Percentiles rank a stretch among this genome's conserved stretches.
phyloP scores from a whole-genome alignment of 1,140 invertebrate genomes.

The Panonychus citri region DNA sequence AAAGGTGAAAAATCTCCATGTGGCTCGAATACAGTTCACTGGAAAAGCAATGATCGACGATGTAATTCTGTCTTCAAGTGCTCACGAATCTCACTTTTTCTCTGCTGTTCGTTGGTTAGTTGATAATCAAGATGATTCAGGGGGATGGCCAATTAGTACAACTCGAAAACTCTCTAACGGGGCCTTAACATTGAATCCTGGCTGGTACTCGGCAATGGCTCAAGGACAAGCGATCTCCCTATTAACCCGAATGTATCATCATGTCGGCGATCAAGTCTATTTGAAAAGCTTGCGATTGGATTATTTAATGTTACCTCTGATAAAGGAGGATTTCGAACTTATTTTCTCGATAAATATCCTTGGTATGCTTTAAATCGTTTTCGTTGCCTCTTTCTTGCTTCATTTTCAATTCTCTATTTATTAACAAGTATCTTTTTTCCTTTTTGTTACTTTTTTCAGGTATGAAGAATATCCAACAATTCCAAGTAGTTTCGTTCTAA shows the following conservation, averaged over 20 bases:
- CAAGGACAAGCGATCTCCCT: slow-evolving; percentile 90
- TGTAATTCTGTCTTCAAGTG: slow-evolving; percentile 50
- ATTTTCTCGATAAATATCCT: slow-evolving; percentile 50
- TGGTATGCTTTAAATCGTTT: slow-evolving; percentile 35
- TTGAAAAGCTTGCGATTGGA: slow-evolving; percentile 51
- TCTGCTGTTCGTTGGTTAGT: slow-evolving; percentile 83
- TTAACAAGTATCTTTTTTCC: no score
- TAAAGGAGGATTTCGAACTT: slow-evolving; percentile 52
- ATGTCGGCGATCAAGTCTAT: slow-evolving; percentile 47
- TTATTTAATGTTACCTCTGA: slow-evolving; percentile 45
- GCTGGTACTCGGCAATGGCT: slow-evolving; percentile 93
- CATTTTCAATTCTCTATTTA: no score
- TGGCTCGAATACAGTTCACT: slow-evolving; percentile 41
- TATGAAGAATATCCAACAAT: slow-evolving; percentile 96
- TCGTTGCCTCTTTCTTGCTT: no score
- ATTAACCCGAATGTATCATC: slow-evolving; percentile 60
- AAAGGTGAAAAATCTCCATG: slow-evolving; percentile 20
- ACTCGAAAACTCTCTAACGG: slow-evolving; percentile 41
- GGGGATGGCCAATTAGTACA: slow-evolving; percentile 73
- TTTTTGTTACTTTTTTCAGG: neutral
- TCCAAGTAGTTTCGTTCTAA: slow-evolving; percentile 81
- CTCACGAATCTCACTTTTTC: slow-evolving; percentile 70
- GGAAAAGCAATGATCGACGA: slow-evolving; percentile 58
- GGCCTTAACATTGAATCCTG: slow-evolving; percentile 51
- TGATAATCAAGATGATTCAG: slow-evolving; percentile 52